Conservation (phyloP, 2,113 vertebrate genomes). For the Halichoerus grypus region DNA sequence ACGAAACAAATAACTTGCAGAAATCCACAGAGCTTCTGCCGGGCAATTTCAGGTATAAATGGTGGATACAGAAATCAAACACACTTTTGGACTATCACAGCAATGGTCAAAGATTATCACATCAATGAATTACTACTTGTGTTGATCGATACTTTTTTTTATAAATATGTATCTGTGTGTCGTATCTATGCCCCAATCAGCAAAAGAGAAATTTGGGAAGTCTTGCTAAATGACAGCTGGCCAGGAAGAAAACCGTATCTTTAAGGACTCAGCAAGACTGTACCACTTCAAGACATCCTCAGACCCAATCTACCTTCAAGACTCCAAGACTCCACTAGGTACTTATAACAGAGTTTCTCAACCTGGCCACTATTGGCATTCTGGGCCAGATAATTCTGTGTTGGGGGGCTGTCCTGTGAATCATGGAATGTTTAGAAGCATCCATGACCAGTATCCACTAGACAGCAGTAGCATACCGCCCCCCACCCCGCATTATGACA, state of each 20-base stretch:
- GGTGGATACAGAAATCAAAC: background rate
- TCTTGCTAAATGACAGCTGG: background rate
- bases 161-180: background rate
- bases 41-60: background rate
- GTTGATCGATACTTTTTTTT: background rate
- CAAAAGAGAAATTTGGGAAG: background rate
- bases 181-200: background rate
- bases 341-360: background rate
- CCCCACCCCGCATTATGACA: background rate
- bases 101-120: background rate
- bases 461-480: no score
- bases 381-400: background rate
- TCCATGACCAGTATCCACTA: background rate
- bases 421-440: background rate
- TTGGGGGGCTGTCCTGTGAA: background rate
- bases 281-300: background rate
- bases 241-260: background rate
- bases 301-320: background rate
- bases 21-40: background rate
- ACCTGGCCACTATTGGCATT: background rate
- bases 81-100: background rate
- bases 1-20: background rate
- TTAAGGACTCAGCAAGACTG: slow-evolving; percentile 34
- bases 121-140: background rate
- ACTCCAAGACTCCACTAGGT: background rate